Evolutionary conservation across 1,140 invertebrate genomes (phyloP).

Genomic region (Drosophila athabasca): DNA sequence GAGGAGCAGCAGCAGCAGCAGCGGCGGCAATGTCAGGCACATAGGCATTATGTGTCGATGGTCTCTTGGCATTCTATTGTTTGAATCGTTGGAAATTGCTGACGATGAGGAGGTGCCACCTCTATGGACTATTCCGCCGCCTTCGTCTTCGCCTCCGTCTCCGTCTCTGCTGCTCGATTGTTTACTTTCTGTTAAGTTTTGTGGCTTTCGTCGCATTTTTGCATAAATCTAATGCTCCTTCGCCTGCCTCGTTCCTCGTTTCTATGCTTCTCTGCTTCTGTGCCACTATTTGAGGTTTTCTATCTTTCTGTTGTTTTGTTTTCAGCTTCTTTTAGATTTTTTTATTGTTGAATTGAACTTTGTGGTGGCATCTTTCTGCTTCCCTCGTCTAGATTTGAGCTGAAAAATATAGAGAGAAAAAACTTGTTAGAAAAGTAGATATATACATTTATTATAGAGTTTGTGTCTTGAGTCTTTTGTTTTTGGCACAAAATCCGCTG

Average conservation of each 20-base stretch:
- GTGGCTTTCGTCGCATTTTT: constrained; percentile 78
- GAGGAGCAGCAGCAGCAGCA: constrained; percentile 45
- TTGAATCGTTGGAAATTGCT: constrained; percentile 39
- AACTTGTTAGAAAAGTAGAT: constrained; percentile 19
- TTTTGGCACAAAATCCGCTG: not conserved
- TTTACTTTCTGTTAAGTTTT: constrained; percentile 57
- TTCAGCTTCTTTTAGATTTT: not conserved
- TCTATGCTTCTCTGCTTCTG: not conserved
- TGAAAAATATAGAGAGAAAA: constrained; percentile 29
- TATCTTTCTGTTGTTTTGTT: not conserved
- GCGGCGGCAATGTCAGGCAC: constrained; percentile 25
- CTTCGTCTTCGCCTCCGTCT: constrained; percentile 18
- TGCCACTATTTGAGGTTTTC: not conserved
- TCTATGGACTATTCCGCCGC: not conserved
- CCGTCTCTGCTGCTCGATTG: constrained; percentile 39
- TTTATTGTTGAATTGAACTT: constrained; percentile 31
- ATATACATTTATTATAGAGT: constrained; percentile 23
- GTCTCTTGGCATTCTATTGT: constrained; percentile 61
- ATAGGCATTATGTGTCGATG: constrained; percentile 64
- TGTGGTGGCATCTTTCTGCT: constrained; percentile 50
- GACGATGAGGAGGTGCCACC: constrained; percentile 28
- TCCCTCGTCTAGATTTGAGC: constrained; percentile 8
- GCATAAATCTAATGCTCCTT: constrained; percentile 50
- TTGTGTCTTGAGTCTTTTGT: constrained; percentile 61
- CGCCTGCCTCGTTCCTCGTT: too few relatives aligned